Evolutionary conservation across 2,113 vertebrate genomes (phyloP).

Genomic region (Montifringilla adamsi): DNA sequence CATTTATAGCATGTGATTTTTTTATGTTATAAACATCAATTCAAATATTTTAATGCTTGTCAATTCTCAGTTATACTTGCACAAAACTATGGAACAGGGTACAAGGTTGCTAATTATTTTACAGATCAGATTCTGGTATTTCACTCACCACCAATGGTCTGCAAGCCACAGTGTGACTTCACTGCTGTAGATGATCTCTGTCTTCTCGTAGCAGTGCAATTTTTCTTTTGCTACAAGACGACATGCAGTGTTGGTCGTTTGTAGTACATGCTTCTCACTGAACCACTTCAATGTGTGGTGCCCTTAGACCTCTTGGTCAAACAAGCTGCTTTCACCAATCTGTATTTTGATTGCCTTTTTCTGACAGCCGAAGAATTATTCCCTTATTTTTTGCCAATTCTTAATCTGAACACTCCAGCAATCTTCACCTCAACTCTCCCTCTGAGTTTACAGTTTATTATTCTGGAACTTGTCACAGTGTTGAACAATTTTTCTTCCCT

Average conservation of each 20-base stretch:
- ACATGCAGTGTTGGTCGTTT: neutral
- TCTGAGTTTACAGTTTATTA: constrained; percentile 39
- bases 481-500: constrained; percentile 17
- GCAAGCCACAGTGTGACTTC: neutral
- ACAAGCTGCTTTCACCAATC: neutral
- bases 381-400: neutral
- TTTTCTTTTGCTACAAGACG: neutral
- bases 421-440: neutral
- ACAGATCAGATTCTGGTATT: neutral
- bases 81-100: neutral
- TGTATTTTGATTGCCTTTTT: neutral
- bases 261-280: neutral
- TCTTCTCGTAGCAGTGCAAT: neutral
- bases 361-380: neutral
- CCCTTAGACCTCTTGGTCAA: neutral
- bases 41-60: neutral
- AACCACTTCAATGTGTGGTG: neutral
- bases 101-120: neutral
- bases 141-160: neutral
- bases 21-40: neutral
- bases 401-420: neutral
- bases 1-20: neutral
- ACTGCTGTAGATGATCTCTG: neutral
- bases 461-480: constrained; percentile 11
- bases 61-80: neutral